Conservation (phyloP, 2,888 invertebrate genomes). For the Sphecodes monilicornis region DNA sequence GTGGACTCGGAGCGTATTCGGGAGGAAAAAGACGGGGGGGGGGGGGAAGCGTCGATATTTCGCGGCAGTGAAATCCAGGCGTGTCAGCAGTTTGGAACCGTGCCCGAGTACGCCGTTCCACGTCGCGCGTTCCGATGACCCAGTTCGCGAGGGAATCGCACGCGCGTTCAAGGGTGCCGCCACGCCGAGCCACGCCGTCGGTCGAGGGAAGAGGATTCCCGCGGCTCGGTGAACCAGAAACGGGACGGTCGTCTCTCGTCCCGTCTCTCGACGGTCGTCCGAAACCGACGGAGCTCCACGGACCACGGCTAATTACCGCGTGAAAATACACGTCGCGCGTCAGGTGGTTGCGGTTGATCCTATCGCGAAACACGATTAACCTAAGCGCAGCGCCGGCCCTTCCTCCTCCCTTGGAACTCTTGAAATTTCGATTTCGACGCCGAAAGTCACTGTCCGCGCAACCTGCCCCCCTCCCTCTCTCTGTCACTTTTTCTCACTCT, state of each 20-base stretch:
- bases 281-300: constrained; percentile 39
- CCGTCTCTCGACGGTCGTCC: constrained; percentile 32
- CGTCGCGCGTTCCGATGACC: constrained; percentile 42
- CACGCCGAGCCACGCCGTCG: neutral
- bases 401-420: neutral
- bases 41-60: neutral
- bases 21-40: neutral
- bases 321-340: constrained; percentile 46
- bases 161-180: constrained; percentile 11
- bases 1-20: neutral
- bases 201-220: constrained; percentile 26
- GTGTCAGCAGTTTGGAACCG: neutral
- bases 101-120: neutral
- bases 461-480: neutral
- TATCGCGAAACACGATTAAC: constrained; percentile 58
- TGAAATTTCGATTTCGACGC: constrained; percentile 29
- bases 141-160: constrained; percentile 42
- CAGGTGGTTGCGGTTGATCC: constrained; percentile 58
- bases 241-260: constrained; percentile 15
- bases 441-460: neutral
- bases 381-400: neutral
- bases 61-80: neutral
- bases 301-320: constrained; percentile 49
- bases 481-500: neutral
- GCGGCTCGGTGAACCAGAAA: constrained; percentile 29